Evolutionary conservation across 2,113 vertebrate species (phyloP).

Genomic region (Centropus unirufus): DNA sequence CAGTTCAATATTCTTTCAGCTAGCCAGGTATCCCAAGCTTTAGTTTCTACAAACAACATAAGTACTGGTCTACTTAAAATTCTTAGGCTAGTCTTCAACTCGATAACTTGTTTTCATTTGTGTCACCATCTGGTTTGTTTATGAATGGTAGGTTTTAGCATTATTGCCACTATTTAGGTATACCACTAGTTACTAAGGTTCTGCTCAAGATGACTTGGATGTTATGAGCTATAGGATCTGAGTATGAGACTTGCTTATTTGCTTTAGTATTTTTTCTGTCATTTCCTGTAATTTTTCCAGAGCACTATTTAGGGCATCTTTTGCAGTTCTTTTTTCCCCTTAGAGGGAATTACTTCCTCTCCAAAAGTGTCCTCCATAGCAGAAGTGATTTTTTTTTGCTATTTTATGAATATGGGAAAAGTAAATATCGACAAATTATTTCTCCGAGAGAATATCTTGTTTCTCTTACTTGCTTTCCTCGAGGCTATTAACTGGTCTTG

Average conservation of each 20-base stretch:
- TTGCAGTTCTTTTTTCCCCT: neutral
- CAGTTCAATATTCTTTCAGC: neutral
- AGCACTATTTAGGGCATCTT: neutral
- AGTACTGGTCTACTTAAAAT: neutral
- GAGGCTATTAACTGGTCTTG: neutral
- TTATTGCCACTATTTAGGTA: neutral
- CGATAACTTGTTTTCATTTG: neutral
- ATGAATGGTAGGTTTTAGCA: neutral
- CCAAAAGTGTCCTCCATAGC: neutral
- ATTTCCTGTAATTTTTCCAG: neutral
- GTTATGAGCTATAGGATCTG: neutral
- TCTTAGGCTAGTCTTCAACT: neutral
- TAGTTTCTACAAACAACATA: neutral
- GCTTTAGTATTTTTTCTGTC: neutral
- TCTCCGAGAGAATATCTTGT: neutral
- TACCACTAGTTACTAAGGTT: neutral
- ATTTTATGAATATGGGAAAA: neutral
- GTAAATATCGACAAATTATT: neutral
- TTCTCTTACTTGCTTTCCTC: neutral
- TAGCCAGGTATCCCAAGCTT: neutral
- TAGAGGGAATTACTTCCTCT: neutral
- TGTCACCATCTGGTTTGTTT: neutral
- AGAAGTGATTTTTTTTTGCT: neutral
- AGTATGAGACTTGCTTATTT: neutral
- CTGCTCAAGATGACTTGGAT: neutral